phyloP scores from a whole-genome alignment of 2,797 vertebrate genomes.

The Craterocephalus amniculus region DNA sequence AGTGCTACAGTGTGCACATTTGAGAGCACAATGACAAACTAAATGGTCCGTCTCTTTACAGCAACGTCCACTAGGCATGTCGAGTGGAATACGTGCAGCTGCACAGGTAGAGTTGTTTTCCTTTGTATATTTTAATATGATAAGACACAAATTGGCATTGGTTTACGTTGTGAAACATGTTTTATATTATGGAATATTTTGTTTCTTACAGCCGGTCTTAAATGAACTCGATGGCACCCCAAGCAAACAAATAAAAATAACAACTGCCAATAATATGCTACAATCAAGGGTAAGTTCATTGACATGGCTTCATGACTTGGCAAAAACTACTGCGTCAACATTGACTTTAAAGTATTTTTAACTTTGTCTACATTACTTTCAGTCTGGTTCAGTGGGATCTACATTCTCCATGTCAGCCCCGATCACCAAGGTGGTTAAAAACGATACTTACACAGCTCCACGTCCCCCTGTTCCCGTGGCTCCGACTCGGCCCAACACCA shows the following conservation, averaged over 20 bases:
- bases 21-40: background rate
- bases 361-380: constrained; percentile 10
- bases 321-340: background rate
- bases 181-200: background rate
- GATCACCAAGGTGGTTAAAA: constrained; percentile 98
- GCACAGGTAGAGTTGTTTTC: constrained; percentile 62
- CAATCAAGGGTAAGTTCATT: constrained; percentile 75
- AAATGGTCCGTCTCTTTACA: constrained; percentile 46
- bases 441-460: constrained; percentile 91
- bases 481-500: constrained; percentile 69
- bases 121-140: background rate
- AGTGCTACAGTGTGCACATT: background rate
- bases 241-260: constrained; percentile 91
- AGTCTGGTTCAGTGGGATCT: constrained; percentile 83
- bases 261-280: constrained; percentile 81
- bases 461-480: constrained; percentile 74
- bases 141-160: background rate
- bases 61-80: constrained; percentile 81
- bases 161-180: background rate
- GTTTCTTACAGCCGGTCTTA: constrained; percentile 59
- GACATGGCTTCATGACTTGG: background rate
- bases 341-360: background rate
- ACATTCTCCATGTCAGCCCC: constrained; percentile 88
- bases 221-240: constrained; percentile 82
- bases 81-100: constrained; percentile 71